Evolutionary conservation across 2,113 vertebrate genomes (phyloP), one percentile per base, ranked within the genome.

Genomic region (Poecile atricapillus): DNA sequence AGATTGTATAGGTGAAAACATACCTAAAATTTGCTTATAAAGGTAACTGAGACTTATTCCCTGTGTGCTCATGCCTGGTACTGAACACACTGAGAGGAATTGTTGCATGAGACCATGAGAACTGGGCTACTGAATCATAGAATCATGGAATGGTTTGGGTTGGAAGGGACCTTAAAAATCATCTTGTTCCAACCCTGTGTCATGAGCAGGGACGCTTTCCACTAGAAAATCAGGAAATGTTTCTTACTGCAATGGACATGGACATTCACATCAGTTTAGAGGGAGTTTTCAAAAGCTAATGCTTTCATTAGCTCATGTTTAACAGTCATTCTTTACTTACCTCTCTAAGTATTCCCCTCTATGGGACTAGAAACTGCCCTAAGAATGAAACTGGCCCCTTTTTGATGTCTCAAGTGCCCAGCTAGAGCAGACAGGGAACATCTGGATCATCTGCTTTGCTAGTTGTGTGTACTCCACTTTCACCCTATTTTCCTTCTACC

Each of bases 401-500:
- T 84, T 68, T 93, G 21, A 25, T 56, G 17, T 74, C 64, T 85
- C 44, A 77, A 37, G 22, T 60, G 28, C 18, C 33, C 76, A 78
- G 14, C 28, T 77, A 88, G 63, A 90, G 44, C 46, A 80, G 47
- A 91, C 43, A 55, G 33, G 15, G 53, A 83, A 90, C 59, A 88
- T 52, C 60, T 88, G 87, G 79, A 83, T 96, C 37, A 83, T 86
- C 68, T 83, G 41, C 68, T 94, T 88, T 80, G 33, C 85, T 75
- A 88, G 52, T 50, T 77, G 5, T n/a, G 16, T 17, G 11, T 65
- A 59, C 14, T 93, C 60, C 35, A 56, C 50, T 93, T 91, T 71
- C 79, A 87, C 49, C 24, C 31, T 52, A 13, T 90, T 93, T 94
- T 89, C 35, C 43, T 76, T 87, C 87, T 70, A 70, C 71, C 83